Base-by-base conservation (phyloP, 2,113 vertebrate species). In the Orientallactaga bullata region DNA sequence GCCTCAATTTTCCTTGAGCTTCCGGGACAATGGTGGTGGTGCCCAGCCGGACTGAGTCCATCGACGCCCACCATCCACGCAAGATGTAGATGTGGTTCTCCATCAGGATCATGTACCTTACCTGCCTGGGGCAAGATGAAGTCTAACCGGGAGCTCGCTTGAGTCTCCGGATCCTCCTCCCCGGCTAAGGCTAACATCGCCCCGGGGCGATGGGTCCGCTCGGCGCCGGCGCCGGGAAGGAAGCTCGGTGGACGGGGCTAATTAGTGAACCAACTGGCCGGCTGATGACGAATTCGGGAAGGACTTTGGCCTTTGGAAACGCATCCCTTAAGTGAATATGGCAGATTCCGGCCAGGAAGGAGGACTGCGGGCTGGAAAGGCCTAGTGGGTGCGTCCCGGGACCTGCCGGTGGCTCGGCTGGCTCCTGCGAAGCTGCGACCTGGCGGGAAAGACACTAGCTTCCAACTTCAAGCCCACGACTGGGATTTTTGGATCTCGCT, bases 241-340 rank as follows among this genome's bases (percentile, higher is more conserved):
- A 94, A 96, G 85, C 69, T 71, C 5, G 15, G 85, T 82, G 95
- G 95, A 95, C 89, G 3, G 68, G 42, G 81, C 71, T 98, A 97
- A 98, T 97, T 97, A 97, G 97, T 96, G 95, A 93, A 96, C 97
- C 96, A 95, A 87, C 94, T 97, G 96, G 96, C 3, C 78, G 15
- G 89, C 76, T 65, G 98, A 72, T 95, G 97, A 95, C 84, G 89
- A 97, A 97, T 96, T 32, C 61, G 7, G 82, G 94, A 63, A 85
- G 79, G 66, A 47, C 93, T 97, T 92, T 96, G 93, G 95, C 95
- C 94, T 97, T 97, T 94, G 90, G 93, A 93, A 97, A 94, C 47
- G 65, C 92, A 89, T 95, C 94, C 63, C 93, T 69, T 76, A 69
- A 82, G 39, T 8, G 80, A 80, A 61, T 96, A 93, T 96, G 96